Evolutionary conservation across 2,888 invertebrate genomes (phyloP).

Genomic region (Diarsia brunnea): DNA sequence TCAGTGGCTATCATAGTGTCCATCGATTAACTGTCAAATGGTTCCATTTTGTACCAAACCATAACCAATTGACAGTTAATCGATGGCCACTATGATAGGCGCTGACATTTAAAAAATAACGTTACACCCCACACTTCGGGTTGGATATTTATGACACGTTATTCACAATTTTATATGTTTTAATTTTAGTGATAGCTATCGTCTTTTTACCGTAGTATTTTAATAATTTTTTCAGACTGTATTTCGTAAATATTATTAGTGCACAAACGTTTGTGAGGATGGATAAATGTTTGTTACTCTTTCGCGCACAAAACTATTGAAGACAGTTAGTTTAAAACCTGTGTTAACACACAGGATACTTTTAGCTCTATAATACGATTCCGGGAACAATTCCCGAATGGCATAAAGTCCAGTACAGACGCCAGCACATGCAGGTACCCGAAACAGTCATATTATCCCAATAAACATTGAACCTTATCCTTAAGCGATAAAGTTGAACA

Average conservation of each 20-base stretch:
- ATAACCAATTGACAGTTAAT: too few relatives aligned
- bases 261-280: background rate
- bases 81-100: too few relatives aligned
- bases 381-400: background rate
- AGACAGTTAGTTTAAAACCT: background rate
- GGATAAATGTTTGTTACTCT: background rate
- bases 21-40: too few relatives aligned
- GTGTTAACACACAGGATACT: background rate
- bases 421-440: too few relatives aligned
- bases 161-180: background rate
- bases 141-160: background rate
- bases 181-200: background rate
- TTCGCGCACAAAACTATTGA: background rate
- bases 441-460: too few relatives aligned
- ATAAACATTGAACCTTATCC: too few relatives aligned
- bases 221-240: background rate
- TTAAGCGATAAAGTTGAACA: too few relatives aligned
- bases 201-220: background rate
- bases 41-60: too few relatives aligned
- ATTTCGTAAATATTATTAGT: background rate
- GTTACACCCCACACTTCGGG: background rate
- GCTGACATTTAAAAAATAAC: too few relatives aligned
- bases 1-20: too few relatives aligned
- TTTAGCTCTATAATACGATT: background rate
- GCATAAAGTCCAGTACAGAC: background rate